Evolutionary conservation across 2,888 invertebrate species (phyloP).

Genomic region (Melitaea athalia): DNA sequence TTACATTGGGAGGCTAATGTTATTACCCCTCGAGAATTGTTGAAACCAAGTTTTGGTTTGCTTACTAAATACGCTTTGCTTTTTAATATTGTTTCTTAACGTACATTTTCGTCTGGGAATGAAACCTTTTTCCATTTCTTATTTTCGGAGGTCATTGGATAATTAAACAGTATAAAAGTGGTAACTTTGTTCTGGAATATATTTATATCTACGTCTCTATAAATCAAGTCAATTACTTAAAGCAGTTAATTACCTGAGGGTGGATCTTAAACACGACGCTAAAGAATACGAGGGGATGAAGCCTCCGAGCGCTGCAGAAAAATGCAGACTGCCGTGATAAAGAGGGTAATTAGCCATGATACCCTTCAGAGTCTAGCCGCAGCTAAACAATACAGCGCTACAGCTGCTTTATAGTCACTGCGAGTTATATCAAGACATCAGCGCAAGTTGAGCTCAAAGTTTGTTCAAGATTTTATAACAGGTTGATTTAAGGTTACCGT

Average conservation of each 20-base stretch:
- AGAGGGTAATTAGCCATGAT: conserved; percentile 18
- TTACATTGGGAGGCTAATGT: neutral
- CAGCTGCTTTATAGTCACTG: neutral
- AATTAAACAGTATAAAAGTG: neutral
- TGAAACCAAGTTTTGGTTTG: neutral
- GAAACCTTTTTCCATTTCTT: too few species aligned
- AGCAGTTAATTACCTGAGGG: conserved; percentile 18
- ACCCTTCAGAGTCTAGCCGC: neutral
- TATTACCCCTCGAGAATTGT: neutral
- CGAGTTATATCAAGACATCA: conserved; percentile 6
- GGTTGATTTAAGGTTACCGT: neutral
- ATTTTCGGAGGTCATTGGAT: too few species aligned
- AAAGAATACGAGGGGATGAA: conserved; percentile 18
- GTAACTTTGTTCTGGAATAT: neutral
- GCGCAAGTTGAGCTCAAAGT: neutral
- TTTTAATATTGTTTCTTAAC: neutral
- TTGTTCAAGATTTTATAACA: neutral
- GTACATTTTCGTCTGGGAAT: too few species aligned
- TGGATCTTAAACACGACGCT: conserved; percentile 9
- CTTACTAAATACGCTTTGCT: neutral
- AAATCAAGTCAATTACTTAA: conserved; percentile 26
- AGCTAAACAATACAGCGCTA: conserved; percentile 4
- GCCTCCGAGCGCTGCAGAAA: conserved; percentile 14
- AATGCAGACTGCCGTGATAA: conserved; percentile 12
- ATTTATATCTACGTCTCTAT: neutral